A percentile compares a stretch with the other conserved stretches of the same genome.
These are phyloP conservation scores for Eupristina koningsbergeri DNA, from an alignment of 1,140 invertebrate species.

Conservation along the genomic window DNA sequence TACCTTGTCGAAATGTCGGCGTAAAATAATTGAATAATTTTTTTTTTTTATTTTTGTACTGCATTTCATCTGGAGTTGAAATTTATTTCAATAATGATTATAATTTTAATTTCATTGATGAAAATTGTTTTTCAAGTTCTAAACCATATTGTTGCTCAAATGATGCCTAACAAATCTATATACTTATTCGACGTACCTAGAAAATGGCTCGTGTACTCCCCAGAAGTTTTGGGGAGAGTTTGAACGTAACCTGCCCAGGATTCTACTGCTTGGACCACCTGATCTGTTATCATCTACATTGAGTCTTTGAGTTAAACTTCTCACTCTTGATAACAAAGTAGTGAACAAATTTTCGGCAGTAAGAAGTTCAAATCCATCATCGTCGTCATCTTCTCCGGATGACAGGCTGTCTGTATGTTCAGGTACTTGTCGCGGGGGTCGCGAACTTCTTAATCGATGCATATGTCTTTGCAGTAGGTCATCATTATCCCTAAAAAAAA, in stretches of 20 bases:
- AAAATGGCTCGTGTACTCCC: slow-evolving; percentile 65
- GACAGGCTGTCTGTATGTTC: slow-evolving; percentile 87
- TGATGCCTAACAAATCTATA: background rate
- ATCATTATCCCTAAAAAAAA: slow-evolving; percentile 64
- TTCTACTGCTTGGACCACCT: slow-evolving; percentile 73
- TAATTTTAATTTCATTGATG: background rate
- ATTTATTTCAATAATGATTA: too few relatives aligned
- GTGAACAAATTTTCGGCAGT: slow-evolving; percentile 93
- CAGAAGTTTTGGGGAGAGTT: slow-evolving; percentile 68
- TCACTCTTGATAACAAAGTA: slow-evolving; percentile 86
- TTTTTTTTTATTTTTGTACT: too few relatives aligned
- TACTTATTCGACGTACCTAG: slow-evolving; percentile 25
- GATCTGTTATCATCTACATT: slow-evolving; percentile 83
- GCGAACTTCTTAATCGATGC: slow-evolving; percentile 83
- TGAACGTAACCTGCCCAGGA: slow-evolving; percentile 68
- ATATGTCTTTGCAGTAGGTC: slow-evolving; percentile 76
- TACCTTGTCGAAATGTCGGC: too few relatives aligned
- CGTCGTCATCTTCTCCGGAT: slow-evolving; percentile 90
- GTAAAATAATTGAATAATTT: too few relatives aligned
- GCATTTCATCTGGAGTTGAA: too few relatives aligned
- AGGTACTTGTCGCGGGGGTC: slow-evolving; percentile 79
- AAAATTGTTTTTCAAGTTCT: background rate
- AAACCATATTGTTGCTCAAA: background rate
- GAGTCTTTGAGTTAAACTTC: slow-evolving; percentile 86
- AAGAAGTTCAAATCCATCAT: slow-evolving; percentile 90